phyloP scores from a whole-genome alignment of 2,797 vertebrate genomes.

The Lacerta viridis region DNA sequence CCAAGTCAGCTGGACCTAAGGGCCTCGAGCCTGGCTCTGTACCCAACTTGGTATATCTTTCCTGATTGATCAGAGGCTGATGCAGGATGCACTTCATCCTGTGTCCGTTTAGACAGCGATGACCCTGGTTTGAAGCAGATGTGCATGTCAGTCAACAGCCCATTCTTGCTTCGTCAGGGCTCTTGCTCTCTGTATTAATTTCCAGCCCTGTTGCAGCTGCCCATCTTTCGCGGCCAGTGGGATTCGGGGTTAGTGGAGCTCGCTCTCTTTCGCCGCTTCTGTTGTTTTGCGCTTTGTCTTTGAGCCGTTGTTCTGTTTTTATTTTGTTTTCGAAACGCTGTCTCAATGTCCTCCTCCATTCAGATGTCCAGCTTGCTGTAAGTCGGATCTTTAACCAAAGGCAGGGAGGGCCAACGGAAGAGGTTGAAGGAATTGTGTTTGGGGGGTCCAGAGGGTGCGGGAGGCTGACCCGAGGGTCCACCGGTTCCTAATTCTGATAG shows the following conservation, averaged over 20 bases:
- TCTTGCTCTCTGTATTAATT: conserved; percentile 35
- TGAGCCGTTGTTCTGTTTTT: too few species aligned
- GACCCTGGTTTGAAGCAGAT: conserved; percentile 11
- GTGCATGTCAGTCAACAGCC: conserved; percentile 39
- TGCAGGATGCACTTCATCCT: conserved; percentile 10
- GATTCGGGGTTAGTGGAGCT: conserved; percentile 10
- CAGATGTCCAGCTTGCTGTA: conserved; percentile 37
- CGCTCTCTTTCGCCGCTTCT: conserved; percentile 1
- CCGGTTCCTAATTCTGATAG: not conserved
- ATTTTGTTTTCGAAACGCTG: not conserved
- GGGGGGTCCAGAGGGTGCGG: too few species aligned
- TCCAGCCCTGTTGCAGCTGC: not conserved
- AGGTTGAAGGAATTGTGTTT: not conserved
- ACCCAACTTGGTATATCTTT: not conserved
- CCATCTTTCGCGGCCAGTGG: not conserved
- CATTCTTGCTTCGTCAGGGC: conserved; percentile 26
- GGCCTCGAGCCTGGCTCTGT: too few species aligned
- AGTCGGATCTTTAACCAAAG: not conserved
- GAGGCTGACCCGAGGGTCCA: too few species aligned
- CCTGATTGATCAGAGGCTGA: too few species aligned
- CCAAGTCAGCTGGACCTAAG: too few species aligned
- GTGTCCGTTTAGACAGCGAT: conserved; percentile 16
- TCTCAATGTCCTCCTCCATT: conserved; percentile 31
- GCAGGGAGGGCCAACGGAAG: too few species aligned
- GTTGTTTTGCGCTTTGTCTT: not conserved